Percentiles rank a stretch among this genome's conserved stretches.
Evolutionary conservation across 2,888 invertebrate genomes (phyloP).

Genomic region (Sesamia inferens): DNA sequence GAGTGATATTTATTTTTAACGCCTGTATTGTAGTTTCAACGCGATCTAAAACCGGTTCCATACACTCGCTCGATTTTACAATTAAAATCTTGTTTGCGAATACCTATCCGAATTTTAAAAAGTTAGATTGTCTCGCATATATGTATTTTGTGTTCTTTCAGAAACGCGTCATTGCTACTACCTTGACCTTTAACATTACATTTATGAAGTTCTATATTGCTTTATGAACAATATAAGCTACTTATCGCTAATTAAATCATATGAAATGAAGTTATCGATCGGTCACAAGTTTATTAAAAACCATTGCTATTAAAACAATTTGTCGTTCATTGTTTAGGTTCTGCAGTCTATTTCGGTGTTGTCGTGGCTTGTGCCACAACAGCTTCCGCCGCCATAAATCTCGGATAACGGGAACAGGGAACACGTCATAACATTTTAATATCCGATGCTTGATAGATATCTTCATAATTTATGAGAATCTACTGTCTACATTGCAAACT

Average conservation of each 20-base stretch:
- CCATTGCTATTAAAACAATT: slow-evolving; percentile 22
- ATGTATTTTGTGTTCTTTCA: slow-evolving; percentile 49
- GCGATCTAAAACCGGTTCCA: slow-evolving; percentile 60
- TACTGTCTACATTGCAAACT: slow-evolving; percentile 25
- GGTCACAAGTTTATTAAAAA: slow-evolving; percentile 25
- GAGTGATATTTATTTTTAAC: slow-evolving; percentile 66
- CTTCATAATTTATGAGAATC: slow-evolving; percentile 43
- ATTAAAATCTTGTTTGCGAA: slow-evolving; percentile 57
- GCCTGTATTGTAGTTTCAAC: slow-evolving; percentile 59
- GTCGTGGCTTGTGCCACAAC: slow-evolving; percentile 48
- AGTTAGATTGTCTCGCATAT: slow-evolving; percentile 26
- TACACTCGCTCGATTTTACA: slow-evolving; percentile 50
- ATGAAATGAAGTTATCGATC: slow-evolving; percentile 49
- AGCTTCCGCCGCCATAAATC: slow-evolving; percentile 64
- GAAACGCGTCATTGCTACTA: slow-evolving; percentile 39
- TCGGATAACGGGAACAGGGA: slow-evolving; percentile 60
- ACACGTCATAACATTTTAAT: slow-evolving; percentile 64
- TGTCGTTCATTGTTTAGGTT: slow-evolving; percentile 48
- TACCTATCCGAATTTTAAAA: slow-evolving; percentile 40
- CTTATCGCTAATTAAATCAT: slow-evolving; percentile 64
- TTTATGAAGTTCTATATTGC: slow-evolving; percentile 43
- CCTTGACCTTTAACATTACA: slow-evolving; percentile 60
- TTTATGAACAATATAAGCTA: slow-evolving; percentile 55
- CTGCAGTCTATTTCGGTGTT: slow-evolving; percentile 54
- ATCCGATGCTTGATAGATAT: slow-evolving; percentile 49